Conservation (phyloP, 1,140 invertebrate genomes). For the Tetraneura akinire region DNA sequence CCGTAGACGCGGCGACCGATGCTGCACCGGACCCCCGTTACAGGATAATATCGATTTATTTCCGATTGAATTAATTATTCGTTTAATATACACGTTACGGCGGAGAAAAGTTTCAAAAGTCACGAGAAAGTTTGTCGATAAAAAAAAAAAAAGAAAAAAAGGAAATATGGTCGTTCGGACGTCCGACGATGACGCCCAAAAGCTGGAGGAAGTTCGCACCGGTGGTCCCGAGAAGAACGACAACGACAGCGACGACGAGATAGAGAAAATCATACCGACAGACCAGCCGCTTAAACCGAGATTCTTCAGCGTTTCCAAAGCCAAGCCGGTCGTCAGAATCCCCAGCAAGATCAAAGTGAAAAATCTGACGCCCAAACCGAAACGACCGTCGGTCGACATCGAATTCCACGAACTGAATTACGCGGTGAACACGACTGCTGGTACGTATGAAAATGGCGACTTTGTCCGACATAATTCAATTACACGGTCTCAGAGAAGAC, state of each 20-base stretch:
- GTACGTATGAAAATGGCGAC: too few relatives aligned
- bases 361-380: slow-evolving; percentile 64
- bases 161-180: too few relatives aligned
- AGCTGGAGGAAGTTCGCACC: neutral
- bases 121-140: too few relatives aligned
- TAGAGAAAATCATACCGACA: neutral
- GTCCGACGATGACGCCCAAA: neutral
- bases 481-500: too few relatives aligned
- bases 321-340: slow-evolving; percentile 52
- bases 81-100: too few relatives aligned
- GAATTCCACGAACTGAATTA: slow-evolving; percentile 73
- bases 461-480: too few relatives aligned
- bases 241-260: neutral
- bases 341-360: slow-evolving; percentile 54
- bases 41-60: too few relatives aligned
- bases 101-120: too few relatives aligned
- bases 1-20: slow-evolving; percentile 2
- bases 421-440: slow-evolving; percentile 67
- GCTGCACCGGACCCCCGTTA: neutral
- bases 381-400: slow-evolving; percentile 68
- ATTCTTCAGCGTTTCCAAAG: slow-evolving; percentile 35
- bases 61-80: too few relatives aligned
- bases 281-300: neutral
- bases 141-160: too few relatives aligned
- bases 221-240: neutral